phyloP scores from a whole-genome alignment of 2,797 vertebrate genomes.

The Hypotaenidia philippensis region DNA sequence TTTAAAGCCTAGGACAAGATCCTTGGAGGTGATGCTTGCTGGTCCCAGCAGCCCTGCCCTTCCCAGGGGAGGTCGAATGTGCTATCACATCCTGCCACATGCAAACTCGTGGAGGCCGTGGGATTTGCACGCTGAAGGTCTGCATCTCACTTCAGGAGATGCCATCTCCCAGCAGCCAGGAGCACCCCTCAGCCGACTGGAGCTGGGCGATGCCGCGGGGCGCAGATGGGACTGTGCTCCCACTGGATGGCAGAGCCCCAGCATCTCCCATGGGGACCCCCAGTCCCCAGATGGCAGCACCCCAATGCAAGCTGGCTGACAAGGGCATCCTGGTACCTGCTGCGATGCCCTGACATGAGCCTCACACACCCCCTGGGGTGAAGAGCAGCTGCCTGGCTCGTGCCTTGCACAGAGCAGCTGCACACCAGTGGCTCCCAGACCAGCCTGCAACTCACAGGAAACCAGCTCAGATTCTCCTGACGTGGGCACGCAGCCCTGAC shows the following conservation, averaged over 20 bases:
- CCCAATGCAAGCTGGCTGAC: rapidly evolving
- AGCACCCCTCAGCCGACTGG: neutral
- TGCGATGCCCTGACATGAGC: neutral
- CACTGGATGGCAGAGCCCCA: neutral
- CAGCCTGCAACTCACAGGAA: neutral
- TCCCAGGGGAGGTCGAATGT: rapidly evolving
- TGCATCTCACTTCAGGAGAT: neutral
- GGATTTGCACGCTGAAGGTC: neutral
- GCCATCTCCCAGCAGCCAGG: neutral
- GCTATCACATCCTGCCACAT: rapidly evolving
- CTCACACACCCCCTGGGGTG: too few relatives aligned
- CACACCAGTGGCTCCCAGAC: neutral
- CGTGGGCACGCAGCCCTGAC: neutral
- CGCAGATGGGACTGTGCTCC: neutral
- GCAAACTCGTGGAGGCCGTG: neutral
- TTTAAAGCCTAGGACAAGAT: neutral
- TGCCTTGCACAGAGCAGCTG: neutral
- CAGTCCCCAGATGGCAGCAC: neutral
- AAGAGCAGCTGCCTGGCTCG: neutral
- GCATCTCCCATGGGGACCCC: too few relatives aligned
- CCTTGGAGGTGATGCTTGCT: neutral
- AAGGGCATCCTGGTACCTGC: neutral
- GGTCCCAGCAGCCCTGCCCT: neutral
- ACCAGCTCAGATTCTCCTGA: neutral
- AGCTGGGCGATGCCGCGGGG: neutral